Evolutionary conservation across 2,888 invertebrate genomes (phyloP), one percentile per base, ranked within the genome.

Genomic region (Sesia apiformis): DNA sequence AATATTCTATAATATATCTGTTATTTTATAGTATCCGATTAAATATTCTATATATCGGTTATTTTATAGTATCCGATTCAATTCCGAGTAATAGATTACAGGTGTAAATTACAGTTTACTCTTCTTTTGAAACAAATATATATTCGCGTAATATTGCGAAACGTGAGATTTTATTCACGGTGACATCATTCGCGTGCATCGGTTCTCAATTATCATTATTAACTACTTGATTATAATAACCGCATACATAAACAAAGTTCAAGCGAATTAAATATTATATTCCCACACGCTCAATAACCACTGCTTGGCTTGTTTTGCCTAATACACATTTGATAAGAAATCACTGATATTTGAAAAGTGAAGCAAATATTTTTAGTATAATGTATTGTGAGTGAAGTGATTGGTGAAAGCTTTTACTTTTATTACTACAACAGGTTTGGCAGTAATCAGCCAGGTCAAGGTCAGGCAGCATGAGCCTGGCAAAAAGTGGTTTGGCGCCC

Each of bases 321-420:
- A 23, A 23, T 23, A 23, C 23, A 23, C 23, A 23, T 23, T 23
- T 23, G 23, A 23, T 23, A 23, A 23, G 23, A 1, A 23, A 23
- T 23, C 23, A 23, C 23, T 23, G 23, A 23, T 23, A 23, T 23
- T 23, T 23, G 23, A 23, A 23, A 23, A 23, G 23, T 23, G 23
- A 23, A 23, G 23, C 23, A 23, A 23, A 1, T 23, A 23, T 23
- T 23, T 23, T 23, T 1, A 1, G 23, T 23, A 46, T 46, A 46
- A 46, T 3, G 23, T 46, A 46, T 8, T 8, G n/a, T 46, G 23
- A 46, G 23, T 46, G 8, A 46, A 46, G 23, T 46, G 46, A 74
- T 74, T 76, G 78, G 77, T 73, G 78, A 83, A 82, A 79, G 84
- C 80, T 83, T 82, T 84, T 83, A 79, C 80, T 82, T 83, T 82